Evolutionary conservation across 2,888 invertebrate genomes (phyloP).

Genomic region (Darwinula stevensoni): DNA sequence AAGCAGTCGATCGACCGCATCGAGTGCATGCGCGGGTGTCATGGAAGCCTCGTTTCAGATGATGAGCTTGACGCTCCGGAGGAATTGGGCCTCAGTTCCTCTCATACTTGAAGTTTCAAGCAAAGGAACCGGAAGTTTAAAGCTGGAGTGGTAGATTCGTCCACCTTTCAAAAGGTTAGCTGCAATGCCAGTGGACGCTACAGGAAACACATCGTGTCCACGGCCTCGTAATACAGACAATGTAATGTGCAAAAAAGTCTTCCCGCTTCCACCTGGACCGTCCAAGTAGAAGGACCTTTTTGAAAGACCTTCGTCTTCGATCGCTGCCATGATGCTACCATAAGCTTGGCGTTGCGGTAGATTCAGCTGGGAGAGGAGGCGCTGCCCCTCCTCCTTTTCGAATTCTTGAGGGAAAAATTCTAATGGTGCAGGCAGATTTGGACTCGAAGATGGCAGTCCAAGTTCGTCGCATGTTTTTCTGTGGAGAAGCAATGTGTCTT

Average conservation of each 20-base stretch:
- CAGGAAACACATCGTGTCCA: background rate
- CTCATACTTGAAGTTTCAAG: conserved; percentile 5
- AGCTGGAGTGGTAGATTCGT: conserved; percentile 8
- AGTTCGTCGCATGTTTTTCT: no score
- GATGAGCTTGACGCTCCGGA: conserved; percentile 5
- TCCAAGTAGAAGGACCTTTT: background rate
- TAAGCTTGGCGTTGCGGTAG: no score
- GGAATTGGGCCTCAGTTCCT: conserved; percentile 4
- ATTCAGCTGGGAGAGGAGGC: no score
- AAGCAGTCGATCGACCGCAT: conserved; percentile 7
- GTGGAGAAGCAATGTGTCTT: no score
- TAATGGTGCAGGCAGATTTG: no score
- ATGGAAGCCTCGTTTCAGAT: conserved; percentile 9
- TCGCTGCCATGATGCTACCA: no score
- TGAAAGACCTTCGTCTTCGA: no score
- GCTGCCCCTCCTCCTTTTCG: no score
- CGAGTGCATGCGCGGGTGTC: conserved; percentile 6
- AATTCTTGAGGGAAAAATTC: no score
- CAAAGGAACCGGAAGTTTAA: conserved; percentile 7
- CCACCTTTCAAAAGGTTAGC: conserved; percentile 8
- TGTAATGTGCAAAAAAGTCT: no score
- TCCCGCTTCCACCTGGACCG: background rate
- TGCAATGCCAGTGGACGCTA: conserved; percentile 4
- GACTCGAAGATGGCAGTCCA: no score
- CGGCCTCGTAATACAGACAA: background rate